Base-by-base conservation (phyloP, 2,888 invertebrate species). In the Phaedon cochleariae region DNA sequence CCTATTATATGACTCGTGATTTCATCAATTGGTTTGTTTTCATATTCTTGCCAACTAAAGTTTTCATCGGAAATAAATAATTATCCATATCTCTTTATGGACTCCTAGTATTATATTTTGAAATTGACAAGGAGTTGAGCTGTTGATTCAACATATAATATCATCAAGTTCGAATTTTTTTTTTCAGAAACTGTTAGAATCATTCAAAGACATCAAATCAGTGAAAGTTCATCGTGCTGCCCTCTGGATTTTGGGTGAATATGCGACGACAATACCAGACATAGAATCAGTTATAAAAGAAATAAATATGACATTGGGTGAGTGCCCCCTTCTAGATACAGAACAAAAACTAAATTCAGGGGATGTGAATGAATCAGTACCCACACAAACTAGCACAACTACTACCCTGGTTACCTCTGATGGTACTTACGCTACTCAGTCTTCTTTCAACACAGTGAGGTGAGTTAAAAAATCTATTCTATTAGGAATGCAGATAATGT, bases 341-440 rank as follows among this genome's bases (percentile, higher is more conserved):
- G 90, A 90, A 79, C 87, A 90, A 71, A 90, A 89, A 73, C 88
- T 92, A 73, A 89, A 91, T 60, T 86, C 91, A n/a, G 94, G 93
- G 4, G 92, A 91, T 53, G 81, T 86, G 5, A 86, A 88, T 18
- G 89, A 89, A 58, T 85, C 83, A 65, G 78, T 68, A 21, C 60
- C 68, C 7, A 62, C 62, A 10, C 75, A 72, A 64, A 76, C 74
- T 18, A 71, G 71, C 6, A 71, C 71, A 15, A 68, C 72, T 17
- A 75, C 77, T 18, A 92, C 91, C 76, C 85, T 95, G 65, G 97
- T 99, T 46, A 99, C 99, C 51, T 98, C 98, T 34, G 99, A 99
- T 86, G 99, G 99, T 18, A 98, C 98, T 0, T 99, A 99, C 84
- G 99, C 98, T 22, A 93, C 97, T 2, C 98, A 99, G 85, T 97